Evolutionary conservation across 92 coral and sea anemone genomes (phyloP).

Genomic region (Zoanthus gigantus): DNA sequence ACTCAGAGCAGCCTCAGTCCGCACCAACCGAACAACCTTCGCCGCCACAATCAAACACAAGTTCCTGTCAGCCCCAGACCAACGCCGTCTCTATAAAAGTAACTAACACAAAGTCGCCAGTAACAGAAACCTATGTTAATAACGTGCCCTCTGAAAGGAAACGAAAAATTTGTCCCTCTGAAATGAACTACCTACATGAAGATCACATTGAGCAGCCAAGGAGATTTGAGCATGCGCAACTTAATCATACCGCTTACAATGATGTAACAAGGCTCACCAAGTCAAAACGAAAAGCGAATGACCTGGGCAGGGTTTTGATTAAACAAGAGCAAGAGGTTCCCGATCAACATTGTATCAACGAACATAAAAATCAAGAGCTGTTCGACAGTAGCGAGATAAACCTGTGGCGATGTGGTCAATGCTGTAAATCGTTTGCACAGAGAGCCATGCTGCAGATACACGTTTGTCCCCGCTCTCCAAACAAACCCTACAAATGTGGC

Average conservation of each 20-base stretch:
- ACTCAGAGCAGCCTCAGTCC: slow-evolving; percentile 21
- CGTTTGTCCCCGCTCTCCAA: slow-evolving; percentile 76
- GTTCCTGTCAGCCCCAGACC: slow-evolving; percentile 45
- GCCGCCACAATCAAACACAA: slow-evolving; percentile 39
- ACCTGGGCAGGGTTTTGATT: neutral
- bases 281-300: neutral
- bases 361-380: neutral
- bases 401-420: slow-evolving; percentile 93
- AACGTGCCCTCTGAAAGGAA: slow-evolving; percentile 26
- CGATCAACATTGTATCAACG: slow-evolving; percentile 2
- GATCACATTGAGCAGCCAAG: neutral
- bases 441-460: slow-evolving; percentile 88
- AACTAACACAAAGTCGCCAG: neutral
- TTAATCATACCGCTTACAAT: neutral
- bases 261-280: slow-evolving; percentile 5
- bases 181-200: neutral
- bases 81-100: slow-evolving; percentile 15
- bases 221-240: slow-evolving; percentile 17
- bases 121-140: neutral
- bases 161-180: slow-evolving; percentile 21
- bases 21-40: slow-evolving; percentile 38
- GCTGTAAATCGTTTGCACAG: slow-evolving; percentile 88
- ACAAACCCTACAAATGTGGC: slow-evolving; percentile 91
- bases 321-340: slow-evolving; percentile 17
- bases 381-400: slow-evolving; percentile 67